phyloP scores from a whole-genome alignment of 2,797 vertebrate genomes.

The Lophotriccus pileatus region DNA sequence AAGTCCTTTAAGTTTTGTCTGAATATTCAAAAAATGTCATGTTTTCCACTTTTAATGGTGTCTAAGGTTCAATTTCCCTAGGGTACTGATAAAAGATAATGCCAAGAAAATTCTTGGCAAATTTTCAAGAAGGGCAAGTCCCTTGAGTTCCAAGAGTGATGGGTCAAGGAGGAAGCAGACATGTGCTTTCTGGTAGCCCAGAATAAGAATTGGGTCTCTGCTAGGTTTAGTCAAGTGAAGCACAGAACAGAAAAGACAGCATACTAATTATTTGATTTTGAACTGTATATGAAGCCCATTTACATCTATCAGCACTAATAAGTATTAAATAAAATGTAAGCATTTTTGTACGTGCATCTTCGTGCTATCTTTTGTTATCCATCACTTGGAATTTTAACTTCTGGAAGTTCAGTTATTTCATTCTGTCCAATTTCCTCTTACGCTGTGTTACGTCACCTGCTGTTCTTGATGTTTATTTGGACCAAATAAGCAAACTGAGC shows the following conservation, averaged over 20 bases:
- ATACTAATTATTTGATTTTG: not conserved
- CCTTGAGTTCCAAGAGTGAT: not conserved
- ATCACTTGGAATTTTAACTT: not conserved
- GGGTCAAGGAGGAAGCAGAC: constrained; percentile 35
- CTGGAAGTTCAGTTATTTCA: not conserved
- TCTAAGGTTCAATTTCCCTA: constrained; percentile 26
- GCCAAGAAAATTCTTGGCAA: constrained; percentile 25
- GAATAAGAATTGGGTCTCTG: not conserved
- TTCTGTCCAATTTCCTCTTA: not conserved
- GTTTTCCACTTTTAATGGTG: constrained; percentile 2
- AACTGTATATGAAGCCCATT: not conserved
- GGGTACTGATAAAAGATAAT: not conserved
- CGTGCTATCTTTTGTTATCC: not conserved
- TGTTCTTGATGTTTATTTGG: not conserved
- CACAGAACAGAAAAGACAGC: not conserved
- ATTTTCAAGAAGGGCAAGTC: constrained; percentile 18
- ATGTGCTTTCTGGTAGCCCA: not conserved
- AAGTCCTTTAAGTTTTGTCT: not conserved
- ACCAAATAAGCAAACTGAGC: not conserved
- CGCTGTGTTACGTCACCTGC: not conserved
- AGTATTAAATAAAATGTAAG: not conserved
- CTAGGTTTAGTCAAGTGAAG: not conserved
- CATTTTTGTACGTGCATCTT: not conserved
- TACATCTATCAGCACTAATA: not conserved
- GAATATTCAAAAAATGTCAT: constrained; percentile 15